A percentile compares a stretch with the other conserved stretches of the same genome.
These are phyloP conservation scores for Micromys minutus DNA, from an alignment of 2,113 vertebrate genomes.

Conservation along the genomic window DNA sequence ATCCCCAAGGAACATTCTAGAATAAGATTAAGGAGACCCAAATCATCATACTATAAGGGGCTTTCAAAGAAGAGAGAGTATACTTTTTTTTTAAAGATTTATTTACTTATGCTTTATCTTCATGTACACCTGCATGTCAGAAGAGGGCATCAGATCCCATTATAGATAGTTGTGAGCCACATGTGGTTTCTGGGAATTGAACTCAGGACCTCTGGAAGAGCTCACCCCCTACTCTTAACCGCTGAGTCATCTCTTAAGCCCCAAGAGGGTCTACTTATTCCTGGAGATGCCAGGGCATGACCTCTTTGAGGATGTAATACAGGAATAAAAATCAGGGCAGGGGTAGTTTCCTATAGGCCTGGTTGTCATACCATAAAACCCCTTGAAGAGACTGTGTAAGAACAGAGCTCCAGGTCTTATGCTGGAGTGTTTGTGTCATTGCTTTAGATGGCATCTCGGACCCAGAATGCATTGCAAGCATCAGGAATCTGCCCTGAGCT, in stretches of 20 bases:
- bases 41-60: not conserved
- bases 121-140: too few species aligned
- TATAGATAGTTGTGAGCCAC: too few species aligned
- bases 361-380: not conserved
- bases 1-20: not conserved
- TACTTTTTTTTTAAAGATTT: not conserved
- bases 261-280: not conserved
- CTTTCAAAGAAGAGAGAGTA: not conserved
- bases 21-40: not conserved
- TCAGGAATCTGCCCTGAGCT: not conserved
- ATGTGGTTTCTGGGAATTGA: too few species aligned
- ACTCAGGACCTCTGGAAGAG: too few species aligned
- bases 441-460: not conserved
- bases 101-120: too few species aligned
- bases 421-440: not conserved
- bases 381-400: not conserved
- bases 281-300: not conserved
- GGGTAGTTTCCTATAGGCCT: not conserved
- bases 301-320: not conserved
- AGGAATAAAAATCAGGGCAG: not conserved
- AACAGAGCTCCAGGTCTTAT: not conserved
- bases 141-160: too few species aligned
- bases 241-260: too few species aligned
- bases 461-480: not conserved
- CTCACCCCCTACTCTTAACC: too few species aligned